Percentiles rank a stretch among this genome's conserved stretches.
Evolutionary conservation across 2,113 vertebrate genomes (phyloP).

Genomic region (Pituophis catenifer): DNA sequence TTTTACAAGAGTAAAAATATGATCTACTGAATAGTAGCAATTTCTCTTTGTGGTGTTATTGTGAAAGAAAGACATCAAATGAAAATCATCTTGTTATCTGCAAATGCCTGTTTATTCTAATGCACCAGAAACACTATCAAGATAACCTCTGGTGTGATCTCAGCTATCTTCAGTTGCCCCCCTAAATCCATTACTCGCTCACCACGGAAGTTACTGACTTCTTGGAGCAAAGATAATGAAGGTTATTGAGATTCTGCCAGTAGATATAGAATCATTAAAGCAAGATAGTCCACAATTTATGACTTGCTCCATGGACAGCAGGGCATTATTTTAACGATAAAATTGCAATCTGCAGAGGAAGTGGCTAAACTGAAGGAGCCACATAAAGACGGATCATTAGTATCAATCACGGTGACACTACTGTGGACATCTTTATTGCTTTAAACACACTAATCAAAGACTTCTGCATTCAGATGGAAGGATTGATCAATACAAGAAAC

Average conservation of each 20-base stretch:
- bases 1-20: not conserved
- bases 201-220: conserved; percentile 61
- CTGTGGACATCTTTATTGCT: conserved; percentile 77
- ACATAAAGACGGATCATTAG: conserved; percentile 75
- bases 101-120: conserved; percentile 33
- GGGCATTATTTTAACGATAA: conserved; percentile 76
- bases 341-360: conserved; percentile 70
- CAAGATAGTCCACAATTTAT: conserved; percentile 74
- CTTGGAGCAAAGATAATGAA: conserved; percentile 71
- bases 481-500: conserved; percentile 58
- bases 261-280: conserved; percentile 67
- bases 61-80: conserved; percentile 34
- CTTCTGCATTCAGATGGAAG: conserved; percentile 65
- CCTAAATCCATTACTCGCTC: conserved; percentile 65
- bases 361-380: conserved; percentile 67
- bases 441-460: conserved; percentile 78
- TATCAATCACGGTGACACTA: conserved; percentile 75
- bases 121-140: conserved; percentile 33
- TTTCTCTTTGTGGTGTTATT: conserved; percentile 27
- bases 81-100: conserved; percentile 56
- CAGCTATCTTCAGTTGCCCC: conserved; percentile 57
- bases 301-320: conserved; percentile 62
- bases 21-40: conserved; percentile 25
- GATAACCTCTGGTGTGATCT: conserved; percentile 50
- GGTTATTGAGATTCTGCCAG: conserved; percentile 68